Conservation (phyloP, 2,888 invertebrate genomes). For the Nesidiocoris tenuis region DNA sequence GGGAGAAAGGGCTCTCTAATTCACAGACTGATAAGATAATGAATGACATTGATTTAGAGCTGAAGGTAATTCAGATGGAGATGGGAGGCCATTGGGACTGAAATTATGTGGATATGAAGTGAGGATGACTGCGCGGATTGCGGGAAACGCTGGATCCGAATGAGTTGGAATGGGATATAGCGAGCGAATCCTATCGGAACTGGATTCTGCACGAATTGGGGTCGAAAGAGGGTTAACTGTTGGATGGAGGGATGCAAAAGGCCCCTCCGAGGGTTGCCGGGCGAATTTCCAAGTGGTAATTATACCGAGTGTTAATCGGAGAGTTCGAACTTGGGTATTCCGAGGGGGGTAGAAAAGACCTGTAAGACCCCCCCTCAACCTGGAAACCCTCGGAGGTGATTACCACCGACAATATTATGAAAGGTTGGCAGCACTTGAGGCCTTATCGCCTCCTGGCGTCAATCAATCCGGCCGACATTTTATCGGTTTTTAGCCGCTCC, state of each 20-base stretch:
- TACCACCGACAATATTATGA: conserved; percentile 8
- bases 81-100: conserved; percentile 12
- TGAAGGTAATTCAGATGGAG: conserved; percentile 31
- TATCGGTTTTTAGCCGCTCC: not conserved
- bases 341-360: not conserved
- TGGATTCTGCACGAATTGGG: not conserved
- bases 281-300: conserved; percentile 15
- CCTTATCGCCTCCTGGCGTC: not conserved
- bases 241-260: not conserved
- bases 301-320: conserved; percentile 19
- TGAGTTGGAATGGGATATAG: not conserved
- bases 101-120: conserved; percentile 17
- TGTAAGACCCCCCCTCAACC: too few species aligned
- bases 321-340: not conserved
- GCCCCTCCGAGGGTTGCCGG: not conserved
- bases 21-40: conserved; percentile 40
- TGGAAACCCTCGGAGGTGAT: not conserved
- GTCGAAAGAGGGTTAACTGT: not conserved
- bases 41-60: conserved; percentile 40
- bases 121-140: not conserved
- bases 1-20: conserved; percentile 20
- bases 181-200: not conserved
- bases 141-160: not conserved
- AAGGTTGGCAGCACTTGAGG: not conserved
- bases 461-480: not conserved